A percentile compares a stretch with the other conserved stretches of the same genome.
phyloP scores from a whole-genome alignment of 2,113 vertebrate genomes.

The Lasiurus borealis region DNA sequence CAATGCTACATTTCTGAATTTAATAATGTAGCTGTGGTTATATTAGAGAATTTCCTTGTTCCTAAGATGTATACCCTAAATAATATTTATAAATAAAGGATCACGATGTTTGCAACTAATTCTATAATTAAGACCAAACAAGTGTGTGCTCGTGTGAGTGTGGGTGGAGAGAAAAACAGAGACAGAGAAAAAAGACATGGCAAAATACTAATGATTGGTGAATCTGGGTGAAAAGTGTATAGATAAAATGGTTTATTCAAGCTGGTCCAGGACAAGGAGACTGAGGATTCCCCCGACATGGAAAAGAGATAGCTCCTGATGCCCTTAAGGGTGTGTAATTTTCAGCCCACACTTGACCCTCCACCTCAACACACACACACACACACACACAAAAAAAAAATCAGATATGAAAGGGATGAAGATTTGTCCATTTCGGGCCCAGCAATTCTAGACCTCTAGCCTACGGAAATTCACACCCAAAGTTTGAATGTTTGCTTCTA shows the following conservation, averaged over 20 bases:
- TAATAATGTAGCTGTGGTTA: neutral
- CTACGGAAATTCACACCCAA: neutral
- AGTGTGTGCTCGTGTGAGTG: neutral
- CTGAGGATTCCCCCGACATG: accelerated
- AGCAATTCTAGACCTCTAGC: neutral
- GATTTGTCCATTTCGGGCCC: too few relatives aligned
- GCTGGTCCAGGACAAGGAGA: neutral
- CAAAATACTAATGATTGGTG: neutral
- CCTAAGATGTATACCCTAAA: neutral
- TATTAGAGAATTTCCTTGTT: neutral
- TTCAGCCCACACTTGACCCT: neutral
- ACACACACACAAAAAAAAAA: neutral
- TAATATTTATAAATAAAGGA: neutral
- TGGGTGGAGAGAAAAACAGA: neutral
- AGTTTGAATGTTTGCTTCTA: neutral
- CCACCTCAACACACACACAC: too few relatives aligned
- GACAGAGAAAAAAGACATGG: neutral
- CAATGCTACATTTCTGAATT: neutral
- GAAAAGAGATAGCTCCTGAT: too few relatives aligned
- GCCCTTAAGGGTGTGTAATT: accelerated
- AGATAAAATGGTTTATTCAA: neutral
- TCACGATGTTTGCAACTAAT: neutral
- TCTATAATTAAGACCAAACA: neutral
- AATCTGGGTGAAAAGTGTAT: neutral
- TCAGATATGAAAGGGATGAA: neutral